Evolutionary conservation across 2,888 invertebrate species (phyloP).

Genomic region (Brachypalpus laphriformis): DNA sequence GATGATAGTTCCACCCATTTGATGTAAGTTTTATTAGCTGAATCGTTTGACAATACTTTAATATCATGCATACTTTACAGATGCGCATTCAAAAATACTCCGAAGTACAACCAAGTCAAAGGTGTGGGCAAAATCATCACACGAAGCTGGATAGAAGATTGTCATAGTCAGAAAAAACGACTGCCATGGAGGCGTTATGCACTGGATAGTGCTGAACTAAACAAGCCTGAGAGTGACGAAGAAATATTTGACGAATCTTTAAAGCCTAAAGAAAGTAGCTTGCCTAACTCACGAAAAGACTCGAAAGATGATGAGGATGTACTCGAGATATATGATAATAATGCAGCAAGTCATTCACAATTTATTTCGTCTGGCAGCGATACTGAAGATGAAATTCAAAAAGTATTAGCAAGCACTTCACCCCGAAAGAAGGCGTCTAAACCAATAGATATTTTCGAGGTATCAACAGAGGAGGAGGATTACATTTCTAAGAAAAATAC

Average conservation of each 20-base stretch:
- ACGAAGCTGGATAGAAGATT: constrained; percentile 90
- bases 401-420: constrained; percentile 69
- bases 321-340: constrained; percentile 8
- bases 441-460: constrained; percentile 77
- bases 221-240: constrained; percentile 80
- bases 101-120: constrained; percentile 90
- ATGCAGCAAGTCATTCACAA: neutral
- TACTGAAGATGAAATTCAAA: constrained; percentile 81
- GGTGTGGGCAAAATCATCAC: constrained; percentile 86
- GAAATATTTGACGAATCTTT: constrained; percentile 78
- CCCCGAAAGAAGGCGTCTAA: constrained; percentile 9
- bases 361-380: constrained; percentile 78
- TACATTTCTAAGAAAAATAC: constrained; percentile 75
- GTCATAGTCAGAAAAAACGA: constrained; percentile 84
- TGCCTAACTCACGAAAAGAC: neutral
- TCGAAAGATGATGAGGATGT: constrained; percentile 42
- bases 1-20: constrained; percentile 90
- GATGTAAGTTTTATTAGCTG: constrained; percentile 85
- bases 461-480: constrained; percentile 81
- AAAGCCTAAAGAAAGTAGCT: constrained; percentile 64
- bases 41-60: neutral
- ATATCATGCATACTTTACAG: constrained; percentile 83
- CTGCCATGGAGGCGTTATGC: constrained; percentile 82
- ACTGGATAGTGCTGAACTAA: constrained; percentile 77
- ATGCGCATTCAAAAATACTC: constrained; percentile 95